These are phyloP conservation scores for Tethya wilhelma DNA, from an alignment of 37 sponge, comb jelly and placozoan genomes.

Conservation along the genomic window DNA sequence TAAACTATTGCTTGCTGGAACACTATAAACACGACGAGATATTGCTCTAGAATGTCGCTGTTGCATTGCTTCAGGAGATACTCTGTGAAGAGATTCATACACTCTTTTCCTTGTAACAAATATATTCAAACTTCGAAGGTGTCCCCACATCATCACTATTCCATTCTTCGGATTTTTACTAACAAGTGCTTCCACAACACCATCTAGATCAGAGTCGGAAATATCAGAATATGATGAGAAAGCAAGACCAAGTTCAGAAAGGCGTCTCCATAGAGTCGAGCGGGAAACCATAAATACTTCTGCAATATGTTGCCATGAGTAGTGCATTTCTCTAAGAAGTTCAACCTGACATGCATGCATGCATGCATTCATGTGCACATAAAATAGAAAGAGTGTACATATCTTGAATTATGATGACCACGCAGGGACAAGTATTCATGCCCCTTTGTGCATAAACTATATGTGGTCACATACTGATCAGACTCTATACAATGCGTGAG, in stretches of 20 bases:
- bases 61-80: conserved; percentile 28
- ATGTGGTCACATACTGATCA: no score
- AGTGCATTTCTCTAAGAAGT: not conserved
- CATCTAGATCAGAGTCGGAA: not conserved
- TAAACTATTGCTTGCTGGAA: conserved; percentile 1
- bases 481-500: no score
- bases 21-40: conserved; percentile 18
- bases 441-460: no score
- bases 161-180: not conserved
- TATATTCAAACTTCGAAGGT: conserved; percentile 21
- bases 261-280: not conserved
- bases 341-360: no score
- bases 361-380: no score
- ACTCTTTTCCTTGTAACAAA: conserved; percentile 24
- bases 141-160: conserved; percentile 19
- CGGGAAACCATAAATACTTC: conserved; percentile 4
- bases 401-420: no score
- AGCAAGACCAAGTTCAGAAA: not conserved
- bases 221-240: not conserved
- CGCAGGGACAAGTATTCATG: no score
- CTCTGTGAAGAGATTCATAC: conserved; percentile 21
- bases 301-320: not conserved
- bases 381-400: no score
- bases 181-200: not conserved
- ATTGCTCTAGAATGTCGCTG: conserved; percentile 4